Evolutionary conservation across 92 coral and sea anemone species (phyloP), one percentile per base, ranked within the genome.

Genomic region (Porites evermanni): DNA sequence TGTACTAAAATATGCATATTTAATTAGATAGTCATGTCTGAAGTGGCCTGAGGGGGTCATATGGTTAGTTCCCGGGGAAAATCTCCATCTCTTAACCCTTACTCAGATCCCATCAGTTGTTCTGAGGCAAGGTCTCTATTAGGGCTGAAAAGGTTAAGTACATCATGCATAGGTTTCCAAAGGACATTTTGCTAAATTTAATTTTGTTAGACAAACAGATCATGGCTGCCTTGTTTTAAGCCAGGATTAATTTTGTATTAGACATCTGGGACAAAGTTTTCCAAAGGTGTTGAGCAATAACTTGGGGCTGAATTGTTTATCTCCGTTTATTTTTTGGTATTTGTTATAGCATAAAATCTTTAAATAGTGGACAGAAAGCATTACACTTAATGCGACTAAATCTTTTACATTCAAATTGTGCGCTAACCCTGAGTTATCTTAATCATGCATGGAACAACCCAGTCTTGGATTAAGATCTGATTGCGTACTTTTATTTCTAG

Each of bases 221-320:
- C 72, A 67, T 67, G 72, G 72, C 38, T 67, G 72, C 16, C 38
- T 19, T 67, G 72, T 67, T 24, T 67, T 67, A 24, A 67, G 12
- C 72, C 72, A 67, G 72, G 71, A 67, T 10, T 67, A 67, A 67
- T 67, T 67, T 67, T 13, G 24, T 13, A n/a, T 67, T n/a, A 10
- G 3, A 24, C 16, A 11, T 29, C 32, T 29, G 32, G 32, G 32
- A 2, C 32, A 29, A 29, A 67, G 72, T 67, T 67, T 18, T 67
- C 19, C 72, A 67, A 67, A 67, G 72, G 72, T 67, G 72, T 10
- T 67, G 4, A 67, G 72, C 72, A 67, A 18, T 67, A 67, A 67
- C 72, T 21, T 67, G 72, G 63, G 63, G 63, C 6, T 58, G 16
- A 58, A 58, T 58, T 58, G 12, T 29, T 58, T 58, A 58, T 58